phyloP scores from a whole-genome alignment of 2,113 vertebrate genomes.

The Perca flavescens region DNA sequence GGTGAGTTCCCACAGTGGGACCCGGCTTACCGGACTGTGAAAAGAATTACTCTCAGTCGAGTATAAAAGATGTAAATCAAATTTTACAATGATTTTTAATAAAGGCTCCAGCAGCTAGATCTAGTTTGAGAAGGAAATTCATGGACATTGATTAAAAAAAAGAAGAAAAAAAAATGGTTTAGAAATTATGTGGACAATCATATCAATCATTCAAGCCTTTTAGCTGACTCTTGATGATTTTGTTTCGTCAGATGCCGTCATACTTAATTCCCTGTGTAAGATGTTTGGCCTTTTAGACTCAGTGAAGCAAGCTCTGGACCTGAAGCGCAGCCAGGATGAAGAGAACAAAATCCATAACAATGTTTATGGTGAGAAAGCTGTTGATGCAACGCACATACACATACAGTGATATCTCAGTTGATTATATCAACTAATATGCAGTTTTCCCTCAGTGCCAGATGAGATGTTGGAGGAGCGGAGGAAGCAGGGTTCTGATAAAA shows the following conservation, averaged over 20 bases:
- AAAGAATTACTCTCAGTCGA: constrained; percentile 18
- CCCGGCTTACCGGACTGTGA: neutral
- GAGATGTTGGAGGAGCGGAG: constrained; percentile 45
- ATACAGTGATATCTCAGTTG: neutral
- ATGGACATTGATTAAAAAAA: constrained; percentile 24
- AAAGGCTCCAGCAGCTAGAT: constrained; percentile 8
- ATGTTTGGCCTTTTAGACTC: constrained; percentile 81
- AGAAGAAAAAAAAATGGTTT: neutral
- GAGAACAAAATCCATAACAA: constrained; percentile 46
- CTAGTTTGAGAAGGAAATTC: constrained; percentile 8
- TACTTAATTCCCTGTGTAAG: constrained; percentile 78
- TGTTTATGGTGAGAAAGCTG: constrained; percentile 59
- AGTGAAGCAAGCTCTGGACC: constrained; percentile 71
- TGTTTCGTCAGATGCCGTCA: constrained; percentile 68
- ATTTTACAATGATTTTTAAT: constrained; percentile 27
- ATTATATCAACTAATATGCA: neutral
- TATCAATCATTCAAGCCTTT: neutral
- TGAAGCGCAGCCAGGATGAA: constrained; percentile 56
- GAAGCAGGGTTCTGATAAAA: constrained; percentile 50
- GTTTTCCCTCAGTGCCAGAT: constrained; percentile 46
- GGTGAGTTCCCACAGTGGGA: constrained; percentile 79
- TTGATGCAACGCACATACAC: neutral
- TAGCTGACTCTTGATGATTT: constrained; percentile 15
- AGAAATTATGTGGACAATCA: neutral
- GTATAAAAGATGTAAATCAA: constrained; percentile 1